These are phyloP conservation scores for Chloromyia formosa DNA, from an alignment of 2,888 invertebrate genomes.

Conservation along the genomic window DNA sequence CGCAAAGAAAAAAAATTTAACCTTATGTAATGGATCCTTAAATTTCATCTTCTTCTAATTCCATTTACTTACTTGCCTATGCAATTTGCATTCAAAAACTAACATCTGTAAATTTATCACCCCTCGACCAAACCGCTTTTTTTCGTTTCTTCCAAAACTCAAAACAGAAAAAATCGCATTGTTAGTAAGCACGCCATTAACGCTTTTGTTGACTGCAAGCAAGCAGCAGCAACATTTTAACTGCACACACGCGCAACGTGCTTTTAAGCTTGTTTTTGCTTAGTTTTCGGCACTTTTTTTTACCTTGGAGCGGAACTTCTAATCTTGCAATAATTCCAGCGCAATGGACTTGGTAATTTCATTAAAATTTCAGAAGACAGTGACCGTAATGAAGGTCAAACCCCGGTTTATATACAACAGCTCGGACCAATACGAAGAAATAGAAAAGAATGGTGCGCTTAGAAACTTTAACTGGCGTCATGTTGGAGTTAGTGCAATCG, in stretches of 20 bases:
- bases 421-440: too few species aligned
- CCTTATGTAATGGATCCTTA: too few species aligned
- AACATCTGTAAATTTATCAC: background rate
- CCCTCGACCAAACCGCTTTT: background rate
- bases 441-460: too few species aligned
- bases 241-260: constrained; percentile 31
- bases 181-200: constrained; percentile 21
- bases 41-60: too few species aligned
- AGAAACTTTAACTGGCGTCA: too few species aligned
- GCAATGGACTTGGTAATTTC: constrained; percentile 39
- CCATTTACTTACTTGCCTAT: constrained; percentile 12
- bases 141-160: too few species aligned
- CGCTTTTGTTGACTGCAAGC: constrained; percentile 35
- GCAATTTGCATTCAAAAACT: constrained; percentile 5
- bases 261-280: constrained; percentile 27
- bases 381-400: constrained; percentile 36
- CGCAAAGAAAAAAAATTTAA: too few species aligned
- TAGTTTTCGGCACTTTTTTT: constrained; percentile 16
- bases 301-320: constrained; percentile 43
- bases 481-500: too few species aligned
- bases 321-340: constrained; percentile 42
- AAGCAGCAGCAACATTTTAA: background rate
- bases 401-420: background rate
- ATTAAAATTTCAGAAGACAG: constrained; percentile 38
- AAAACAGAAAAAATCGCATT: background rate